These are phyloP conservation scores for Arothron firmamentum DNA, from an alignment of 2,113 vertebrate genomes.

Conservation along the genomic window DNA sequence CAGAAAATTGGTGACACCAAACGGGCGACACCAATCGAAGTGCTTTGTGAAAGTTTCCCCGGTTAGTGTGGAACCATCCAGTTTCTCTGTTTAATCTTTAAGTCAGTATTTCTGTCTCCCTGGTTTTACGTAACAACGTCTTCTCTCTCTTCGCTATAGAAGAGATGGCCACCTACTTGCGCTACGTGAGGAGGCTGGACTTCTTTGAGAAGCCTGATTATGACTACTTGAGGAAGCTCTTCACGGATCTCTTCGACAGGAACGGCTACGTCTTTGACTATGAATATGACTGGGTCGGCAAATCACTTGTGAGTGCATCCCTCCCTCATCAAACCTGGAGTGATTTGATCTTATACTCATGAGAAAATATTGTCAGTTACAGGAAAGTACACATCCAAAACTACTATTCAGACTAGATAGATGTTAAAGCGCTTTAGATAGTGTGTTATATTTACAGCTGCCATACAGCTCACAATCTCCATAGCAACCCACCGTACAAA, in stretches of 20 bases:
- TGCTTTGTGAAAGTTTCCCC: slow-evolving; percentile 94
- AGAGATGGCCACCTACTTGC: slow-evolving; percentile 95
- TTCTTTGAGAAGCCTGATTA: slow-evolving; percentile 98
- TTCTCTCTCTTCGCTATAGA: slow-evolving; percentile 72
- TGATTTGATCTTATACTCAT: no score
- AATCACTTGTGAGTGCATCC: slow-evolving; percentile 83
- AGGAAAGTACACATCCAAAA: no score
- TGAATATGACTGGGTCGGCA: slow-evolving; percentile 98
- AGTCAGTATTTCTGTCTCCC: not conserved
- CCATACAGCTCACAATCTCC: no score
- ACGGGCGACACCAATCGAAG: slow-evolving; percentile 90
- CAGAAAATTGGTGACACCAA: slow-evolving; percentile 98
- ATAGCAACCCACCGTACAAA: not conserved
- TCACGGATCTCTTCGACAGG: slow-evolving; percentile 92
- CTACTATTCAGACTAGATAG: no score
- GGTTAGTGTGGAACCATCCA: slow-evolving; percentile 76
- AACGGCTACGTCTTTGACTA: slow-evolving; percentile 94
- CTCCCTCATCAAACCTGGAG: no score
- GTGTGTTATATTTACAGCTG: no score
- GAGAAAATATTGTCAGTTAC: no score
- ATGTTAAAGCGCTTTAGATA: no score
- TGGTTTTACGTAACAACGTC: slow-evolving; percentile 4
- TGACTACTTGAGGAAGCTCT: slow-evolving; percentile 93
- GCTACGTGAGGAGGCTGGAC: slow-evolving; percentile 93
- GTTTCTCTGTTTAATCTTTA: not conserved